A percentile compares a stretch with the other conserved stretches of the same genome.
Evolutionary conservation across 2,888 invertebrate genomes (phyloP).

Genomic region (Troides aeacus): DNA sequence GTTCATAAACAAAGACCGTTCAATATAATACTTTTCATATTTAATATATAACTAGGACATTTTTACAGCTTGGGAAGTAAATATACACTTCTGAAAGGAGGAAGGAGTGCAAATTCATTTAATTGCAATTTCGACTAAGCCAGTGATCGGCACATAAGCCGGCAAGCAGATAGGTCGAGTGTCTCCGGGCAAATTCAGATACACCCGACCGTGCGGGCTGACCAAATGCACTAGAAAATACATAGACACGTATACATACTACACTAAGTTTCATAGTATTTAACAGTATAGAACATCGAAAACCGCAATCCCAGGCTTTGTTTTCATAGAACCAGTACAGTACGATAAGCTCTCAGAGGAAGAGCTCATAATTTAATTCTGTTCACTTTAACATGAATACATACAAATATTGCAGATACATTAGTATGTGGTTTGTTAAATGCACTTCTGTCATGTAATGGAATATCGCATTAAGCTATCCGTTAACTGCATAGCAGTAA

Average conservation of each 20-base stretch:
- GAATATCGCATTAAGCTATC: constrained; percentile 63
- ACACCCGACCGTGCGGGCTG: constrained; percentile 37
- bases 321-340: constrained; percentile 33
- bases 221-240: constrained; percentile 48
- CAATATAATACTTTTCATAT: not conserved
- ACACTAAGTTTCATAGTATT: constrained; percentile 55
- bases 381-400: constrained; percentile 5
- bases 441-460: constrained; percentile 62
- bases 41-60: not conserved
- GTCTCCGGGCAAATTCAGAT: constrained; percentile 53
- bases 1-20: not conserved
- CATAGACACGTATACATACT: constrained; percentile 26
- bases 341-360: constrained; percentile 17
- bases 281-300: constrained; percentile 42
- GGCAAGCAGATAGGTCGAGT: constrained; percentile 54
- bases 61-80: not conserved
- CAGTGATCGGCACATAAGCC: constrained; percentile 64
- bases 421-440: constrained; percentile 50
- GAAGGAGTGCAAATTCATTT: constrained; percentile 54
- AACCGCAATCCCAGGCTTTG: constrained; percentile 26
- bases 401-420: constrained; percentile 22
- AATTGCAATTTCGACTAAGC: constrained; percentile 71
- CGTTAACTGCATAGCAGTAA: constrained; percentile 46
- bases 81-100: constrained; percentile 33
- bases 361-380: not conserved